These are phyloP conservation scores for Rhaphigaster nebulosa DNA, from an alignment of 2,888 invertebrate genomes.

Conservation along the genomic window DNA sequence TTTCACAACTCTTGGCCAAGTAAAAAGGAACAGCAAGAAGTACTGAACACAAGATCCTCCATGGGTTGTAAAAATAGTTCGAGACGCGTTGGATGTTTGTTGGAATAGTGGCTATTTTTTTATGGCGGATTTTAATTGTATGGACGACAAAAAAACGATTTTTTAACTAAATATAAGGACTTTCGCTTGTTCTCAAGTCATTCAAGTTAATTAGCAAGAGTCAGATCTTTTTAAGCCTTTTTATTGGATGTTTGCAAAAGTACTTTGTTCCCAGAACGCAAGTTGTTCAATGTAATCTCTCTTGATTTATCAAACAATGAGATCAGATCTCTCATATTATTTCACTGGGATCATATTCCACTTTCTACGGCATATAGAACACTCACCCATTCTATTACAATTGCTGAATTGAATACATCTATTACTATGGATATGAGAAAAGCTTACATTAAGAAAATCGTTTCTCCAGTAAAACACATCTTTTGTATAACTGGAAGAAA, in stretches of 20 bases:
- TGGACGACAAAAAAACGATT: too few relatives aligned
- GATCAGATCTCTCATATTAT: background rate
- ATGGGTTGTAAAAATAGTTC: too few relatives aligned
- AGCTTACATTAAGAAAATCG: background rate
- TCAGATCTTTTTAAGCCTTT: background rate
- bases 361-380: slow-evolving; percentile 7
- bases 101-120: too few relatives aligned
- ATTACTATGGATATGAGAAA: background rate
- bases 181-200: background rate
- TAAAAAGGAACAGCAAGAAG: too few relatives aligned
- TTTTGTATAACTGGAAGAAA: background rate
- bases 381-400: background rate
- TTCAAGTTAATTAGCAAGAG: background rate
- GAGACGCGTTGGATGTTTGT: too few relatives aligned
- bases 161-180: too few relatives aligned
- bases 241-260: background rate
- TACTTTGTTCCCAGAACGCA: background rate
- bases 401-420: background rate
- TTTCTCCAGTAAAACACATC: background rate
- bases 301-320: background rate
- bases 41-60: too few relatives aligned
- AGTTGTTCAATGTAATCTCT: background rate
- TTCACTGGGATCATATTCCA: background rate
- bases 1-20: too few relatives aligned
- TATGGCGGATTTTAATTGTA: too few relatives aligned